These are phyloP conservation scores for Lemur catta DNA, from an alignment of 2,797 vertebrate species.

Conservation along the genomic window DNA sequence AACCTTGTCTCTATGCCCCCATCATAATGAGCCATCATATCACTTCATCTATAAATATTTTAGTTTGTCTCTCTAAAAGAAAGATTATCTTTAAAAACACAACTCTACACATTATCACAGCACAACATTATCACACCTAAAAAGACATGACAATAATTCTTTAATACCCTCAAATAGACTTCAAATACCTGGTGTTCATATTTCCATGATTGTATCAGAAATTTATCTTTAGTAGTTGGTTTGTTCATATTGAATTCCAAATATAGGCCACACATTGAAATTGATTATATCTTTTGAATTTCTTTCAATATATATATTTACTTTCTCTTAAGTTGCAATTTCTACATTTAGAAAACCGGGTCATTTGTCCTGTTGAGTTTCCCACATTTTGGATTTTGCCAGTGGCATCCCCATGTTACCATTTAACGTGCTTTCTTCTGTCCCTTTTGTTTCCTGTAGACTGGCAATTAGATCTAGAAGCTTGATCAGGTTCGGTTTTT, in stretches of 20 bases:
- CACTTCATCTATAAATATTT: not conserved
- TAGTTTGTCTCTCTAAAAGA: not conserved
- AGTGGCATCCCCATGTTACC: not conserved
- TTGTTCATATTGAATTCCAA: not conserved
- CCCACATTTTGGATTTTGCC: not conserved
- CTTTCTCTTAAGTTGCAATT: not conserved
- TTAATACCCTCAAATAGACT: not conserved
- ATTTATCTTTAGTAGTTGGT: not conserved
- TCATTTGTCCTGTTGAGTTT: not conserved
- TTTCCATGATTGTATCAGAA: slow-evolving; percentile 28
- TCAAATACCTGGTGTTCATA: not conserved
- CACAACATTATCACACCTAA: not conserved
- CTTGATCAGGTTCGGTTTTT: not conserved
- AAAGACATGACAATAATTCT: not conserved
- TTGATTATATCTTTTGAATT: not conserved
- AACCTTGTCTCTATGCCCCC: not conserved
- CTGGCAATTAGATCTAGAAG: not conserved
- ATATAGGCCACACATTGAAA: not conserved
- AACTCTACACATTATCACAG: not conserved
- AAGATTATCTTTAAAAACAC: not conserved
- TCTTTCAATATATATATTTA: not conserved
- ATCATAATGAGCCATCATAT: not conserved
- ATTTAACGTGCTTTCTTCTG: not conserved
- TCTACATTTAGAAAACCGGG: not conserved
- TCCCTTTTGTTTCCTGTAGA: not conserved